Evolutionary conservation across 2,113 vertebrate species (phyloP), one percentile per base, ranked within the genome.

Genomic region (Rostratula benghalensis): DNA sequence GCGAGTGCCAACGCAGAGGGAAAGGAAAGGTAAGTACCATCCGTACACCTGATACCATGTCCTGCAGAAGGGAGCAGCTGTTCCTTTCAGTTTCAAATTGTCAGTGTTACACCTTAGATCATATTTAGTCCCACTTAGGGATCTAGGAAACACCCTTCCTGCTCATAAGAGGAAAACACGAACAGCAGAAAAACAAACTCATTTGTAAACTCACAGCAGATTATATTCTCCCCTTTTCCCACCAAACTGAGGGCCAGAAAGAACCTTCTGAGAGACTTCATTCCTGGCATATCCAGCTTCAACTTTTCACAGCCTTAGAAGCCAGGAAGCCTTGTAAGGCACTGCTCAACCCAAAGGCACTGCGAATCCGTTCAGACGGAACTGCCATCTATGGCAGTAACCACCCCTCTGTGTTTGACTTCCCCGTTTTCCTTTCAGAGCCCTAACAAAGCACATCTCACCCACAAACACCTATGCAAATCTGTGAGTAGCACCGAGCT

Each of bases 1-100:
- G 33, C 51, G 33, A 43, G 11, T 0, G 0, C 35, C n/a, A 27
- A 7, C 21, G 1, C 3, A 12, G 75, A 80, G 75, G 50, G 41
- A 59, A 39, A 30, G 78, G 60, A 9, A 59, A 75, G 46, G 63
- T 46, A 87, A 39, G 1, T 20, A 37, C 14, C 2, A 0, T 6
- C 65, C 11, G 4, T 35, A 27, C 64, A 85, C 45, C 59, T 37
- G 22, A 17, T 1, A 56, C 18, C 27, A 1, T 2, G 28, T 33
- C 67, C 41, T 27, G 30, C 59, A 39, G 82, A 28, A 73, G 37
- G 57, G 45, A 88, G 46, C 59, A 9, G 50, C 45, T 83, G 6
- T 2, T 80, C 64, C 61, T 56, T 13, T 31, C 22, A 74, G 71
- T 69, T 7, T 12, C 63, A 30, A 0, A n/a, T 25, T 28, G 74